Conservation (phyloP, 1,140 invertebrate species). For the Brachionus paranguensis region DNA sequence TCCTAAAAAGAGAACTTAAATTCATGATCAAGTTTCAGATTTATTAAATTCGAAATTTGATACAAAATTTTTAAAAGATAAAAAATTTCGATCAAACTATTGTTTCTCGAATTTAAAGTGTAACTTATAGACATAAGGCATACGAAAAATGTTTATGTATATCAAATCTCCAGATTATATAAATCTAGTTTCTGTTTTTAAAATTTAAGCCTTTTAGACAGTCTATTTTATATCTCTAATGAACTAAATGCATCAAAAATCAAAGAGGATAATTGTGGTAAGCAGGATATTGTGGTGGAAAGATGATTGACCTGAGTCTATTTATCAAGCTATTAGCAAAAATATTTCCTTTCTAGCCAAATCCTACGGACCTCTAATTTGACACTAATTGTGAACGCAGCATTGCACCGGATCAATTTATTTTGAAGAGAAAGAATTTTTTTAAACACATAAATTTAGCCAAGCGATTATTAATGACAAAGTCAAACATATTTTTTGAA, state of each 20-base stretch:
- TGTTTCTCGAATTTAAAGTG: background rate
- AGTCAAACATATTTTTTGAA: background rate
- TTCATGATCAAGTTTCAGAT: background rate
- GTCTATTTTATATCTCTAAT: too few relatives aligned
- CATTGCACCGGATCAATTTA: too few relatives aligned
- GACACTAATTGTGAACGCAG: too few relatives aligned
- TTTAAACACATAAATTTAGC: background rate
- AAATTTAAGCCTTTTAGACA: too few relatives aligned
- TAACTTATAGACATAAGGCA: background rate
- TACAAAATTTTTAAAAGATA: background rate
- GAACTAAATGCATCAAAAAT: too few relatives aligned
- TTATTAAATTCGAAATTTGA: background rate
- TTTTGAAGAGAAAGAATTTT: too few relatives aligned
- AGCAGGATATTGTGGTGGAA: too few relatives aligned
- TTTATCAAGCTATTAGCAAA: too few relatives aligned
- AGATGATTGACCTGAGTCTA: too few relatives aligned
- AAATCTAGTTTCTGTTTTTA: background rate
- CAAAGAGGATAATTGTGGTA: too few relatives aligned
- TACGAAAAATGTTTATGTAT: background rate
- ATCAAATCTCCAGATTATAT: background rate
- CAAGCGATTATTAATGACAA: background rate
- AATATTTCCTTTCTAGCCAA: too few relatives aligned
- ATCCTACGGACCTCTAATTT: too few relatives aligned
- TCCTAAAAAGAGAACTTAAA: background rate
- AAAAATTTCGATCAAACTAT: background rate